Conservation (phyloP, 2,797 vertebrate species). For the Notoglanidium macrostoma region DNA sequence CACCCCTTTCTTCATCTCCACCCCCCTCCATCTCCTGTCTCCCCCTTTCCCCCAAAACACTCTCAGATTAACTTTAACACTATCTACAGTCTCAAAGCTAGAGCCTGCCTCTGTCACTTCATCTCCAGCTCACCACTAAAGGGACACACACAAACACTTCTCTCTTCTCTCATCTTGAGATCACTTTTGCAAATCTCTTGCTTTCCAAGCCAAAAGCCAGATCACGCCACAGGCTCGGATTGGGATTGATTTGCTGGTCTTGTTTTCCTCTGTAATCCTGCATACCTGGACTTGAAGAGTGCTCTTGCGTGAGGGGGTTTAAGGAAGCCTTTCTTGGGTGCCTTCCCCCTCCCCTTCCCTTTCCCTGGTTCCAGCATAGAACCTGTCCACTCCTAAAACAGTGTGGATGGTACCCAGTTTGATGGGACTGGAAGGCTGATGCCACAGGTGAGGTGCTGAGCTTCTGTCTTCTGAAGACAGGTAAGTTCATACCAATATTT, state of each 20-base stretch:
- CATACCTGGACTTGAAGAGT: slow-evolving; percentile 56
- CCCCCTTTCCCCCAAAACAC: slow-evolving; percentile 62
- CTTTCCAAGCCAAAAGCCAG: slow-evolving; percentile 47
- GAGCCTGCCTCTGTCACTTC: slow-evolving; percentile 59
- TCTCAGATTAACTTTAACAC: slow-evolving; percentile 79
- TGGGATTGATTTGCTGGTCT: slow-evolving; percentile 55
- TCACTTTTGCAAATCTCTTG: slow-evolving; percentile 52
- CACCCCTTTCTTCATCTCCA: slow-evolving; percentile 68
- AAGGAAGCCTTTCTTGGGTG: slow-evolving; percentile 53
- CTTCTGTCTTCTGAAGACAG: slow-evolving; percentile 74
- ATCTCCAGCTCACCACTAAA: slow-evolving; percentile 57
- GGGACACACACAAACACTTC: slow-evolving; percentile 50
- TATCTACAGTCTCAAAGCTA: slow-evolving; percentile 72
- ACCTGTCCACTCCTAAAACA: slow-evolving; percentile 54
- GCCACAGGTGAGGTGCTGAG: slow-evolving; percentile 72
- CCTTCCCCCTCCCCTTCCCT: slow-evolving; percentile 54
- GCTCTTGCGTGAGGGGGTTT: slow-evolving; percentile 53
- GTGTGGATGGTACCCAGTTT: slow-evolving; percentile 72
- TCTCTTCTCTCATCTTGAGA: slow-evolving; percentile 49
- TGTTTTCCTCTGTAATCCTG: slow-evolving; percentile 54
- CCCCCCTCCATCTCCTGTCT: slow-evolving; percentile 70
- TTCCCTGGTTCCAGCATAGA: slow-evolving; percentile 57
- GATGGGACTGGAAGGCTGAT: slow-evolving; percentile 73
- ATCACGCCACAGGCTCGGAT: slow-evolving; percentile 44
- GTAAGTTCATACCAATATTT: slow-evolving; percentile 63